Percentiles rank a stretch among this genome's conserved stretches.
Evolutionary conservation across 2,888 invertebrate species (phyloP).

Genomic region (Plusia festucae): DNA sequence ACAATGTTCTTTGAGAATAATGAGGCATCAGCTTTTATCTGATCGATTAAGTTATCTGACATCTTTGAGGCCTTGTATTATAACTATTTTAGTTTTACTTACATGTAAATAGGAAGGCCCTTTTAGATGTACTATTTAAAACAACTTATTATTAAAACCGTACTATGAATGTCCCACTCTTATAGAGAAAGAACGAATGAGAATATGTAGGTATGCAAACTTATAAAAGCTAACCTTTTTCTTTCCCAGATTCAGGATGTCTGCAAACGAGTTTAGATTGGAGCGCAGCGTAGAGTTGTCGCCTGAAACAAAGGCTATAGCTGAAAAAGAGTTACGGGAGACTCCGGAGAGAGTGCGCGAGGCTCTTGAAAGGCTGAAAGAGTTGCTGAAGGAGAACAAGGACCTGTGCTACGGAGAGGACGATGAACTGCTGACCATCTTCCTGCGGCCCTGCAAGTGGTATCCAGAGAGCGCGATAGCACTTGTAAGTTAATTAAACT

Average conservation of each 20-base stretch:
- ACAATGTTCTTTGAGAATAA: constrained; percentile 51
- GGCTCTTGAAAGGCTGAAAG: constrained; percentile 90
- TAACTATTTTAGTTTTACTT: constrained; percentile 5
- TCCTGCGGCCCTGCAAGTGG: constrained; percentile 95
- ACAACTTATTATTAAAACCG: too few relatives aligned
- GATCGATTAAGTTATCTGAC: constrained; percentile 30
- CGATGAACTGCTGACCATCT: constrained; percentile 94
- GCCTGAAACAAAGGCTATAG: constrained; percentile 89
- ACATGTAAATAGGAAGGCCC: background rate
- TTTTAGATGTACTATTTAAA: background rate
- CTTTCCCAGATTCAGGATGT: constrained; percentile 75
- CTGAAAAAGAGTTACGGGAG: constrained; percentile 91
- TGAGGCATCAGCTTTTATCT: constrained; percentile 37
- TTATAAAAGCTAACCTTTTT: constrained; percentile 8
- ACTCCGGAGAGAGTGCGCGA: constrained; percentile 91
- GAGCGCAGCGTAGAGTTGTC: constrained; percentile 89
- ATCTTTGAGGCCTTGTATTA: constrained; percentile 11
- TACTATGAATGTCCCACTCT: too few relatives aligned
- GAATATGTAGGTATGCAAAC: background rate
- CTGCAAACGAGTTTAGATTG: constrained; percentile 87
- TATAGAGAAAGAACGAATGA: too few relatives aligned
- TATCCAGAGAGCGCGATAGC: constrained; percentile 94
- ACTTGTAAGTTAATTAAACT: constrained; percentile 89
- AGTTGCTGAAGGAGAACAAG: constrained; percentile 91
- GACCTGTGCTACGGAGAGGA: constrained; percentile 92